Evolutionary conservation across 1,140 invertebrate genomes (phyloP), one percentile per base, ranked within the genome.

Genomic region (Mycetomoellerius zeteki): DNA sequence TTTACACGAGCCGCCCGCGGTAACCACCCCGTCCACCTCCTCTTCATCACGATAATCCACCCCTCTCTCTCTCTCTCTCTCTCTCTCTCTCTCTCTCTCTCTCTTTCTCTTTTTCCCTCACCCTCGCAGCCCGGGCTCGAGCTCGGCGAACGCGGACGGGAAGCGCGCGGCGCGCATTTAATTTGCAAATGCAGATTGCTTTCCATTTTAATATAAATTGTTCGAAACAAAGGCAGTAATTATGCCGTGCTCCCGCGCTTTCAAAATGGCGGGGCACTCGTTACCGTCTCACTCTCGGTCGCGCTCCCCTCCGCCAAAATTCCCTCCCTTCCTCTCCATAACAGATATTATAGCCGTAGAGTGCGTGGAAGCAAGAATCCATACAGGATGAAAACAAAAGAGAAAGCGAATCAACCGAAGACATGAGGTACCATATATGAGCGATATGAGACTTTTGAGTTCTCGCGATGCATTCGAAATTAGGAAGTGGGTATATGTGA

Each of bases 161-260:
- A 87, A 87, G 64, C 86, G 52, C 77, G 77, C 47, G 56, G 86
- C 78, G 90, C 87, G 86, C 91, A 94, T 94, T 94, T 93, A 94
- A 94, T 95, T 94, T 93, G 91, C 92, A 91, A 93, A 94, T 94
- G 93, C 94, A 93, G 93, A 94, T 94, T 94, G 92, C 92, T 93
- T 94, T 94, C 94, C 92, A 93, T 95, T 95, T 95, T 94, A 94
- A 94, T 95, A 94, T 92, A 94, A 95, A 95, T 93, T 93, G 94
- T 93, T 93, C 80, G 91, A 93, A 94, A 94, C 93, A 94, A 94
- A 94, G 93, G 88, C 88, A 91, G 92, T 94, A 94, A 94, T 94
- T 94, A 94, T 91, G 87, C 77, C 87, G 86, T 86, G 84, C 86
- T 88, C 86, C 77, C 65, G 72, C 67, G 82, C 87, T 87, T 87